These are phyloP conservation scores for Ophioninae sp. DNA, from an alignment of 2,888 invertebrate species.

Conservation along the genomic window DNA sequence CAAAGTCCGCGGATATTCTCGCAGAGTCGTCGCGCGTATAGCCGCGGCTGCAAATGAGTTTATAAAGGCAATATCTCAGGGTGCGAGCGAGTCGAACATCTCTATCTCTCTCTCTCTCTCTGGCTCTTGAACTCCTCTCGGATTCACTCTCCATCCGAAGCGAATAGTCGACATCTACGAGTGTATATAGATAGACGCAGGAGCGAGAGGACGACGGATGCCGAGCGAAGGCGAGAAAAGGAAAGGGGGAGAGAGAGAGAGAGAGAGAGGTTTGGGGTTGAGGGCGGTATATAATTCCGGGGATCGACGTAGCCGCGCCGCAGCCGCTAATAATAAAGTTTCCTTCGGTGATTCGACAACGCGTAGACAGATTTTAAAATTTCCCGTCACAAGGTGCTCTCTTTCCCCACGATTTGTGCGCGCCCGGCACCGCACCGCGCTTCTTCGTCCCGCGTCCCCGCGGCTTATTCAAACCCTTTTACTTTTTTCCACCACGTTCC, in stretches of 20 bases:
- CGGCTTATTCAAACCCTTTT: slow-evolving; percentile 42
- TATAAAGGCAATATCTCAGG: slow-evolving; percentile 78
- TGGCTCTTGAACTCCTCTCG: slow-evolving; percentile 49
- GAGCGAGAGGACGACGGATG: slow-evolving; percentile 39
- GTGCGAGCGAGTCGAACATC: slow-evolving; percentile 60
- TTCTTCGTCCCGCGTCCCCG: slow-evolving; percentile 22
- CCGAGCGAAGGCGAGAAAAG: slow-evolving; percentile 10
- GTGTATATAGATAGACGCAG: slow-evolving; percentile 21
- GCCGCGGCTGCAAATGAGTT: slow-evolving; percentile 67
- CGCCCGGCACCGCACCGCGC: slow-evolving; percentile 33
- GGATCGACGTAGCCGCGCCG: slow-evolving; percentile 61
- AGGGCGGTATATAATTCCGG: slow-evolving; percentile 47
- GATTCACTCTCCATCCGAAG: slow-evolving; percentile 42
- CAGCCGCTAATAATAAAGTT: slow-evolving; percentile 80
- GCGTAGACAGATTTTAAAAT: slow-evolving; percentile 81
- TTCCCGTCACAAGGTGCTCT: slow-evolving; percentile 79
- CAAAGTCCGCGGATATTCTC: slow-evolving; percentile 54
- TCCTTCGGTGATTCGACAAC: slow-evolving; percentile 80
- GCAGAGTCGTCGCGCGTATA: slow-evolving; percentile 53
- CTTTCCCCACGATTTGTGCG: slow-evolving; percentile 58
- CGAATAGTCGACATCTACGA: slow-evolving; percentile 51
- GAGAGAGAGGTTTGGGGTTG: not conserved
- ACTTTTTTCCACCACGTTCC: slow-evolving; percentile 48
- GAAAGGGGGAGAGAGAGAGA: not conserved
- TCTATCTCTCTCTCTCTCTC: slow-evolving; percentile 51